phyloP scores from a whole-genome alignment of 1,140 invertebrate species.

The Rhizoglyphus robini region DNA sequence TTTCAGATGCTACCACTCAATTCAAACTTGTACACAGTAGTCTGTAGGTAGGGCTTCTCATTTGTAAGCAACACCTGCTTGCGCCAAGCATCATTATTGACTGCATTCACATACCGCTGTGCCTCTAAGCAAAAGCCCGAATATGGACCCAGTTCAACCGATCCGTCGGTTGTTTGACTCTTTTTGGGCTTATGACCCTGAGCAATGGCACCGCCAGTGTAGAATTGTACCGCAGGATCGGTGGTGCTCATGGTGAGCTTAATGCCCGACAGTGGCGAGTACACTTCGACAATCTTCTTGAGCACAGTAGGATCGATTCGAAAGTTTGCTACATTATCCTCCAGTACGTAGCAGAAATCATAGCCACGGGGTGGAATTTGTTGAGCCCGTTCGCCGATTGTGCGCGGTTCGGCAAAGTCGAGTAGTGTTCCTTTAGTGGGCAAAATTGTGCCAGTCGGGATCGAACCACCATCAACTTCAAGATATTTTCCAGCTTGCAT shows the following conservation, averaged over 20 bases:
- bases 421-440: background rate
- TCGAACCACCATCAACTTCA: conserved; percentile 52
- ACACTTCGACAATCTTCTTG: conserved; percentile 36
- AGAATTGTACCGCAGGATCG: conserved; percentile 80
- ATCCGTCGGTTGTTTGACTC: background rate
- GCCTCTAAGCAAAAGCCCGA: conserved; percentile 77
- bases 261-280: conserved; percentile 55
- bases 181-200: conserved; percentile 39
- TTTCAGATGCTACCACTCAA: too few species aligned
- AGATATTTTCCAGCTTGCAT: conserved; percentile 63
- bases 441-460: conserved; percentile 49
- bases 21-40: conserved; percentile 31
- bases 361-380: conserved; percentile 14
- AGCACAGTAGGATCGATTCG: background rate
- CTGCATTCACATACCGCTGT: conserved; percentile 77
- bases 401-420: background rate
- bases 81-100: conserved; percentile 47
- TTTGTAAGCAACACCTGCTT: conserved; percentile 43
- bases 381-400: conserved; percentile 9
- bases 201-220: conserved; percentile 59
- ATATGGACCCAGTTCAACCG: conserved; percentile 35
- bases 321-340: background rate
- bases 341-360: conserved; percentile 20
- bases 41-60: conserved; percentile 79
- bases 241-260: conserved; percentile 59